A percentile compares a stretch with the other conserved stretches of the same genome.
Conservation (phyloP, 2,797 vertebrate species). For the Brachyrhaphis roseni region DNA sequence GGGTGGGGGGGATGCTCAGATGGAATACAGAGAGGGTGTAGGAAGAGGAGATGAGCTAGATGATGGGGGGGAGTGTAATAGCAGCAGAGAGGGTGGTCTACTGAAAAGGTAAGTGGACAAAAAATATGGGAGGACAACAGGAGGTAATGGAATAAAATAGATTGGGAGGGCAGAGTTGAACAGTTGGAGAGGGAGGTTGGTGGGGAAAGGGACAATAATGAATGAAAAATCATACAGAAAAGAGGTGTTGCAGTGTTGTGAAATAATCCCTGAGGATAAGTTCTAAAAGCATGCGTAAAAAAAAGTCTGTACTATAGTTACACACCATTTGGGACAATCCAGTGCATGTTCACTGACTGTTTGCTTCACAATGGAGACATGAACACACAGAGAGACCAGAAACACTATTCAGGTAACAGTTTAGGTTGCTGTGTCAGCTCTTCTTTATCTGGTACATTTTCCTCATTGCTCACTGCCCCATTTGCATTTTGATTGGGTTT, state of each 20-base stretch:
- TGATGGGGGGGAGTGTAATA: slow-evolving; percentile 35
- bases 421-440: slow-evolving; percentile 56
- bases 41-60: slow-evolving; percentile 32
- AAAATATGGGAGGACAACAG: slow-evolving; percentile 39
- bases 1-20: slow-evolving; percentile 11
- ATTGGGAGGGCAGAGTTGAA: slow-evolving; percentile 13
- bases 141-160: slow-evolving; percentile 46
- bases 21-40: slow-evolving; percentile 40
- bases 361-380: slow-evolving; percentile 47
- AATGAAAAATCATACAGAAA: slow-evolving; percentile 19
- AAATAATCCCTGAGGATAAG: slow-evolving; percentile 37
- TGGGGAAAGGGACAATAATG: slow-evolving; percentile 3
- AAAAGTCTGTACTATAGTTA: slow-evolving; percentile 31
- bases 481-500: slow-evolving; percentile 67
- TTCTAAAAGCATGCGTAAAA: slow-evolving; percentile 42
- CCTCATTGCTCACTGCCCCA: slow-evolving; percentile 26
- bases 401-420: slow-evolving; percentile 27
- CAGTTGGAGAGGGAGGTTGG: background rate
- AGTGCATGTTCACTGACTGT: slow-evolving; percentile 45
- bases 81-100: slow-evolving; percentile 34
- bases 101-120: slow-evolving; percentile 39
- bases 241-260: slow-evolving; percentile 41
- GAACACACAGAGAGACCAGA: slow-evolving; percentile 26
- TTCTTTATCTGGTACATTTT: slow-evolving; percentile 46
- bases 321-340: slow-evolving; percentile 38